These are phyloP conservation scores for Cerceris ruficornis DNA, from an alignment of 2,888 invertebrate genomes.

Conservation along the genomic window DNA sequence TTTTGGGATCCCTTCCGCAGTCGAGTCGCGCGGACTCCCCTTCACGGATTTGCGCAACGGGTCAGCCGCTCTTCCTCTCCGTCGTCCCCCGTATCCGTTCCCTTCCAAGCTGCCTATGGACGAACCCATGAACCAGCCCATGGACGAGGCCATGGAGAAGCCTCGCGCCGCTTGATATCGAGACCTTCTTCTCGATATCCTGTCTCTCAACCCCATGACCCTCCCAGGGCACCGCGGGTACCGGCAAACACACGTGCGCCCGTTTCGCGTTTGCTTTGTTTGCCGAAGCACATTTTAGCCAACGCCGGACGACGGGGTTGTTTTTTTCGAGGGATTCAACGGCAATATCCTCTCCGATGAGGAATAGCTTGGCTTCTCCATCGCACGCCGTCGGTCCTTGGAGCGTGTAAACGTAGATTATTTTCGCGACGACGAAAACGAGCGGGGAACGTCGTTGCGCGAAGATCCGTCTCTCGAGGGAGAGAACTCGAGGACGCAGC, in stretches of 20 bases:
- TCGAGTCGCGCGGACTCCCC: slow-evolving; percentile 55
- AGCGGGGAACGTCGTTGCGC: too few relatives aligned
- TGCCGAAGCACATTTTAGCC: slow-evolving; percentile 52
- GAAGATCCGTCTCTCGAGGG: too few relatives aligned
- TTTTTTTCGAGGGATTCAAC: slow-evolving; percentile 34
- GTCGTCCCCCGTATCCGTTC: not conserved
- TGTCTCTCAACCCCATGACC: slow-evolving; percentile 44
- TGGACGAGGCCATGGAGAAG: slow-evolving; percentile 18
- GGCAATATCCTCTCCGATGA: not conserved
- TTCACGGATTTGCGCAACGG: slow-evolving; percentile 72
- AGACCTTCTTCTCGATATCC: slow-evolving; percentile 49
- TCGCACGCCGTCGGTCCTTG: too few relatives aligned
- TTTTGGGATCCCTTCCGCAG: slow-evolving; percentile 67
- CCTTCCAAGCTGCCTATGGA: slow-evolving; percentile 27
- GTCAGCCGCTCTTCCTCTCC: slow-evolving; percentile 44
- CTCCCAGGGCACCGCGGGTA: slow-evolving; percentile 63
- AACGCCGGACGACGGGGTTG: slow-evolving; percentile 9
- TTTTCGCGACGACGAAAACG: too few relatives aligned
- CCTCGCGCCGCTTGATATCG: slow-evolving; percentile 49
- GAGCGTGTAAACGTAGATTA: too few relatives aligned
- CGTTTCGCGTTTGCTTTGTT: slow-evolving; percentile 70
- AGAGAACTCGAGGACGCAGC: not conserved
- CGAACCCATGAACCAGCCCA: not conserved
- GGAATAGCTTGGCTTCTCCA: too few relatives aligned
- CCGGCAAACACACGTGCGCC: slow-evolving; percentile 75